Percentiles rank a stretch among this genome's conserved stretches.
phyloP scores from a whole-genome alignment of 1,140 invertebrate species.

The Microplitis mediator region DNA sequence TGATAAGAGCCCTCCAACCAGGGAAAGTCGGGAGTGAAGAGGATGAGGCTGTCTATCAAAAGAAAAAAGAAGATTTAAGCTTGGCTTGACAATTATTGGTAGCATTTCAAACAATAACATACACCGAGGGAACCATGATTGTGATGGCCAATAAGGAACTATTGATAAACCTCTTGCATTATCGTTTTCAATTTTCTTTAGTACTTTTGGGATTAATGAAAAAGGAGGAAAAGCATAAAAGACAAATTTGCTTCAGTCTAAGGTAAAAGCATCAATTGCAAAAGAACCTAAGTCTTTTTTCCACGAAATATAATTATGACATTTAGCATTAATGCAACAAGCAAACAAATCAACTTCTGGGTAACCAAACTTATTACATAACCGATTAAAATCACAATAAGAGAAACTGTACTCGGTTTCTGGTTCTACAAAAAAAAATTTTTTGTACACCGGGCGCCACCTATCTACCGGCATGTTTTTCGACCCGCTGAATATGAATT shows the following conservation, averaged over 20 bases:
- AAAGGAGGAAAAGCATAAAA: too few species aligned
- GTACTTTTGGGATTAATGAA: too few species aligned
- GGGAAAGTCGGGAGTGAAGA: constrained; percentile 16
- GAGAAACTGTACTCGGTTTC: constrained; percentile 19
- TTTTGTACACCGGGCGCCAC: too few species aligned
- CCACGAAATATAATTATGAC: constrained; percentile 39
- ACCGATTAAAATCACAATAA: constrained; percentile 1
- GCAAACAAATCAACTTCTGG: constrained; percentile 42
- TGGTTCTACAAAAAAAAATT: constrained; percentile 17
- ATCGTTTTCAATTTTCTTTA: too few species aligned
- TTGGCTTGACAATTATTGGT: too few species aligned
- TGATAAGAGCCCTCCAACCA: constrained; percentile 23
- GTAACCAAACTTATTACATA: constrained; percentile 1
- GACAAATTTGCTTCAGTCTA: too few species aligned
- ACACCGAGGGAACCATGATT: not conserved
- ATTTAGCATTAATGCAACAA: constrained; percentile 37
- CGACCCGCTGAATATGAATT: too few species aligned
- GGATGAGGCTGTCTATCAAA: too few species aligned
- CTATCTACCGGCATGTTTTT: too few species aligned
- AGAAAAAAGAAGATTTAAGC: too few species aligned
- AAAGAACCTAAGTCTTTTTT: constrained; percentile 32
- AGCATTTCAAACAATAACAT: too few species aligned
- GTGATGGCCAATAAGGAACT: constrained; percentile 10
- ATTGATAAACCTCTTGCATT: too few species aligned
- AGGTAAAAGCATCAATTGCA: not conserved